Conservation (phyloP, 2,113 vertebrate genomes). For the Suncus etruscus region DNA sequence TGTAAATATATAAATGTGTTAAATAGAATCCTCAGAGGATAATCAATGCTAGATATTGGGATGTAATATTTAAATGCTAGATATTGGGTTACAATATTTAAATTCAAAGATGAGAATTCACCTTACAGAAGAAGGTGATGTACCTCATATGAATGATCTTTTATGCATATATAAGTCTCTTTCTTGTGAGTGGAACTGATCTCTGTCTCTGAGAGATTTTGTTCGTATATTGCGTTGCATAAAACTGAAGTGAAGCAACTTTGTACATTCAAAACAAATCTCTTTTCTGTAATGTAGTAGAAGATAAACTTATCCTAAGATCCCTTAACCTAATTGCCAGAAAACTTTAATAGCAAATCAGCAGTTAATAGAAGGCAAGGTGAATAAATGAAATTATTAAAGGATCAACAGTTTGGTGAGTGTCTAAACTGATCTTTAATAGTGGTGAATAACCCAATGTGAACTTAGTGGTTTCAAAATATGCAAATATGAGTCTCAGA, state of each 20-base stretch:
- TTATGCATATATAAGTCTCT: background rate
- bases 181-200: background rate
- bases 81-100: too few species aligned
- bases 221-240: background rate
- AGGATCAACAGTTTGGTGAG: background rate
- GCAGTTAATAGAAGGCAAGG: background rate
- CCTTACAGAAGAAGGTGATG: too few species aligned
- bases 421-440: background rate
- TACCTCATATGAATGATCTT: background rate
- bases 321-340: background rate
- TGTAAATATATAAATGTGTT: background rate
- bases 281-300: constrained; percentile 11
- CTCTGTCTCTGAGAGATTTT: background rate
- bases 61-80: too few species aligned
- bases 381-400: background rate
- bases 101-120: too few species aligned
- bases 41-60: too few species aligned
- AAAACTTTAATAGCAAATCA: background rate
- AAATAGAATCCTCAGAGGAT: background rate
- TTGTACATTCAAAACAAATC: background rate
- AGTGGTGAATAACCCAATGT: background rate
- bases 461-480: background rate
- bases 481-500: background rate
- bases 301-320: background rate
- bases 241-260: background rate